Base-by-base conservation (phyloP, 2,888 invertebrate genomes). In the Latheticus oryzae region DNA sequence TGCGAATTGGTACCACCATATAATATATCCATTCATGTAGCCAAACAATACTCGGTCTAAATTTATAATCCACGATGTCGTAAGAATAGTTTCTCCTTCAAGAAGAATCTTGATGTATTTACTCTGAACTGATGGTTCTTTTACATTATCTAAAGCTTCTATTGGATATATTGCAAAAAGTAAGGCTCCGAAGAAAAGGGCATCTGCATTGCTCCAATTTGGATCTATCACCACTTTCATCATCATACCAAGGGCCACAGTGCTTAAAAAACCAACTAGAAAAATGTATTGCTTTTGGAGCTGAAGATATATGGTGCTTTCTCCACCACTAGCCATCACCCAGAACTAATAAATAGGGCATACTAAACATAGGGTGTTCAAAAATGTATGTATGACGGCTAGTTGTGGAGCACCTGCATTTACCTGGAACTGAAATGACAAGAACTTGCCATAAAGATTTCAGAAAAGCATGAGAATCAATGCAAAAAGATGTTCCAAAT, bases 81-180 rank as follows among this genome's bases (percentile, higher is more conserved):
- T 11, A 1, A 50, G 11, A 2, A 50, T n/a, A n/a, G 28, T 28
- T n/a, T 50, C 50, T 8, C 50, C 50, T 26, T 50, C 50, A 3
- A 50, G 26, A 3, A 50, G 37, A 17, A 28, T 50, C 11, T 11
- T n/a, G 2, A 28, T 17, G 9, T 38, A 13, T 21, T 50, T 50
- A 8, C 26, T 37, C 2, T 15, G 15, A 2, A 15, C 7, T 7
- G 15, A 11, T 1, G 30, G 9, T 11, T 50, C 50, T 12, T 28
- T 38, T 1, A 50, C 11, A 2, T 11, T 17, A 2, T 15, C 26
- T 5, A 28, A 2, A 8, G 38, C 28, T 8, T 38, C 37, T 2
- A 13, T 9, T 1, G 50, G 28, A 16, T 38, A 50, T n/a, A 24
- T 50, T 1, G 38, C 8, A 1, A n/a, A 8, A 5, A 12, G 11